Evolutionary conservation across 2,888 invertebrate species (phyloP), one percentile per base, ranked within the genome.

Genomic region (Apamea crenata): DNA sequence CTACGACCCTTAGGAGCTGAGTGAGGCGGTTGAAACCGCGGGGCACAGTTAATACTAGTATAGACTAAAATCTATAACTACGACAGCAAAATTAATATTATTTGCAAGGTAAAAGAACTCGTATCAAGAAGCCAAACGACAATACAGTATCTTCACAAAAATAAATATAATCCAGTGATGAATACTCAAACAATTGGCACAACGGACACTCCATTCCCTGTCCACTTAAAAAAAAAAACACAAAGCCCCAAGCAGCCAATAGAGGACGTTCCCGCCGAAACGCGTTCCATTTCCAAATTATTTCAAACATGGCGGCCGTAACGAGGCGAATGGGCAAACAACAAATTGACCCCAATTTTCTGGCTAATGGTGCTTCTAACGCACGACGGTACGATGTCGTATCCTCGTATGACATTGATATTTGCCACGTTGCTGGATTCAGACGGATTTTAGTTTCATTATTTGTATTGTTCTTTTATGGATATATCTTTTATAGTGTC

Each of bases 291-390:
- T 91, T 90, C 89, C 90, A 86, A 90, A 90, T 90, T 87, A 89
- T 91, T 90, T 90, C 90, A 89, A 89, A 90, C 87, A 90, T 90
- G 89, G 89, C 88, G 63, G 88, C 81, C 78, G 83, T 85, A 90
- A 90, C 90, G 87, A 90, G 90, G 81, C 88, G 87, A 89, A 89
- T 89, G 87, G 92, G 89, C 92, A 92, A 91, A 91, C 91, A 92
- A 87, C 92, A 92, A 80, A 92, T 92, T 92, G 92, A 92, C 92
- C 92, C 86, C 92, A 92, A 92, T 92, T 90, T 89, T 86, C 83
- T 74, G 84, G 88, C 77, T 89, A 90, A 88, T 90, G 90, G 90
- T 81, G 80, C 69, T 77, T 47, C 80, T 78, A 81, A 78, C 81
- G 70, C 53, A 36, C 56, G 36, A 36, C 53, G 80, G 81, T 80